Conservation (phyloP, 92 coral and sea anemone genomes). For the Galaxea fascicularis region DNA sequence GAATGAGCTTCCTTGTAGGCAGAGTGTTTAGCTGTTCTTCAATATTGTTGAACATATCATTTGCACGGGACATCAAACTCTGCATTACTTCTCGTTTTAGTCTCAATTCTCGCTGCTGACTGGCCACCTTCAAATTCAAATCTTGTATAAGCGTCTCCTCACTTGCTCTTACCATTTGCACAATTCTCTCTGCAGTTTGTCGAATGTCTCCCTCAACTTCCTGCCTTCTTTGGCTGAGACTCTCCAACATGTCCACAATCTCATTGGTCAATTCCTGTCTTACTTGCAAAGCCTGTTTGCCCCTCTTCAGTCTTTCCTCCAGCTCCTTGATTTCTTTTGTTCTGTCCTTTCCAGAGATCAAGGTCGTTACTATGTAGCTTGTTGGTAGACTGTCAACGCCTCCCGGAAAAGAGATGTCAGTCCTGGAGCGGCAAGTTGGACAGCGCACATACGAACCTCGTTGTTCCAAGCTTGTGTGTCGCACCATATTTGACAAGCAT, state of each 20-base stretch:
- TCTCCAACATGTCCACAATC: conserved; percentile 24
- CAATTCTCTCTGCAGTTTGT: conserved; percentile 48
- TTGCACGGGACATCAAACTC: conserved; percentile 10
- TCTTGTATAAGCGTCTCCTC: conserved; percentile 53
- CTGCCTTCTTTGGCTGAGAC: conserved; percentile 49
- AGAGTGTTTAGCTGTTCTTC: conserved; percentile 29
- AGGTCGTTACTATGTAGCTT: conserved; percentile 48
- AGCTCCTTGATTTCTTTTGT: conserved; percentile 44
- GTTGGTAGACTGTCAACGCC: conserved; percentile 60
- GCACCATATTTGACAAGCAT: conserved; percentile 52
- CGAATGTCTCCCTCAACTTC: conserved; percentile 58
- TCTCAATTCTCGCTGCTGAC: conserved; percentile 53
- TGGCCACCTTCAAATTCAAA: conserved; percentile 24
- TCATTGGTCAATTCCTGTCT: conserved; percentile 15
- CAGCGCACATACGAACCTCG: conserved; percentile 43
- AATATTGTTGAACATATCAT: conserved; percentile 11
- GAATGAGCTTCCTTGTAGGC: conserved; percentile 11
- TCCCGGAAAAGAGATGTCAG: conserved; percentile 52
- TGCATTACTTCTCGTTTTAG: conserved; percentile 26
- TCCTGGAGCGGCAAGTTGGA: conserved; percentile 61
- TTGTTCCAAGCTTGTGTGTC: not conserved
- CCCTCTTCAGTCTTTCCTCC: conserved; percentile 18
- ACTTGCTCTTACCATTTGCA: conserved; percentile 49
- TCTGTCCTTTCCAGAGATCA: conserved; percentile 39
- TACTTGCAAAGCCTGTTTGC: conserved; percentile 45